Evolutionary conservation across 2,888 invertebrate species (phyloP).

Genomic region (Patella ulyssiponensis): DNA sequence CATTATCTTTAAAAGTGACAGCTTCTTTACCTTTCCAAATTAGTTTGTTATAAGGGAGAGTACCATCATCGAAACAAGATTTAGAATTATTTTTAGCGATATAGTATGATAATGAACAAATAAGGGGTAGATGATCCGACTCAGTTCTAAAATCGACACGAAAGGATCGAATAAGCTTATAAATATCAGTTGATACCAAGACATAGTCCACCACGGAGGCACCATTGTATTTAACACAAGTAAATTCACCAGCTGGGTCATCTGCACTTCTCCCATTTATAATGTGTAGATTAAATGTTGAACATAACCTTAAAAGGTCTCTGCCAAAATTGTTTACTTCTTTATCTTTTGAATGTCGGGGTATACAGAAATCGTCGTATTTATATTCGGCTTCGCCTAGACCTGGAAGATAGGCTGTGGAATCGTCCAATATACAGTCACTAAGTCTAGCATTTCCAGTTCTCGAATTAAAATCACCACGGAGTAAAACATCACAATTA

Average conservation of each 20-base stretch:
- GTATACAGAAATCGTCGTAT: background rate
- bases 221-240: constrained; percentile 8
- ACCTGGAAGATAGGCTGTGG: background rate
- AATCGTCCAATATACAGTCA: background rate
- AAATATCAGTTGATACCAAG: background rate
- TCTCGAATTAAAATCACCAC: too few species aligned
- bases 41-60: too few species aligned
- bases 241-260: background rate
- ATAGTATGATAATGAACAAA: background rate
- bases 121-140: background rate
- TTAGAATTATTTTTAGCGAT: background rate
- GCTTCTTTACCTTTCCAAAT: too few species aligned
- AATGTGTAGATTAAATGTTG: constrained; percentile 8
- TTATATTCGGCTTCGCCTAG: background rate
- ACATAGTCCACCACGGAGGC: background rate
- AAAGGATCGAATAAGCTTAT: background rate
- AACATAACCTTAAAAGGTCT: constrained; percentile 1
- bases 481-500: background rate
- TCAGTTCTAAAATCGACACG: background rate
- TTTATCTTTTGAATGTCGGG: constrained; percentile 1
- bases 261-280: constrained; percentile 1
- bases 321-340: constrained; percentile 3
- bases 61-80: too few species aligned
- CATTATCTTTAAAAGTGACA: too few species aligned
- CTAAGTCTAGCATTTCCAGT: background rate